Evolutionary conservation across 2,113 vertebrate species (phyloP), one percentile per base, ranked within the genome.

Genomic region (Rallus limicola): DNA sequence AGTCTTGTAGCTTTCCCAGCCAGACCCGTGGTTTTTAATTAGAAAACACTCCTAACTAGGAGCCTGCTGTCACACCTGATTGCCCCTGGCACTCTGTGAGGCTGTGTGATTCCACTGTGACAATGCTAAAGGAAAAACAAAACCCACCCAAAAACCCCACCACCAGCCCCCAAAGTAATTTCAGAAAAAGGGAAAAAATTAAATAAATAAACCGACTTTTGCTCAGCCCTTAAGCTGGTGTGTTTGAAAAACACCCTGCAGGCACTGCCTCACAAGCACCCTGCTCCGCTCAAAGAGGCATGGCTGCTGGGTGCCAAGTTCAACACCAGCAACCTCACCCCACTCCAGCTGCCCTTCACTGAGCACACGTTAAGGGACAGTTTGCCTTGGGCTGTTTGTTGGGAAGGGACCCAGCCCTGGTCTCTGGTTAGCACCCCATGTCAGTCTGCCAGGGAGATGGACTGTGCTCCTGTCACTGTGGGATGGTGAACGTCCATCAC

Each of bases 341-440:
- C 16, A 1, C 5, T 36, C 36, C 36, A 36, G 11, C 14, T 78
- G 83, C 53, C 94, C 79, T 69, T 76, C 48, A 24, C 75, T 60
- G 77, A 55, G 48, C 78, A 7, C 78, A 8, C 13, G 5, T 6
- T 58, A 13, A 55, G 69, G 92, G 92, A 38, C 68, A 10, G 56
- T 83, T 82, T 36, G 85, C 85, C 90, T 25, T 11, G 63, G 79
- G 76, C 21, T 90, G 2, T 25, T 10, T 10, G 1, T 24, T 56
- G 19, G 78, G 78, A 42, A 16, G 6, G 1, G 40, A 19, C 68
- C 52, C 82, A 64, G 74, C 84, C 69, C 34, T 74, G 36, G 62
- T 33, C 59, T 9, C 78, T 26, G 6, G 0, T 15, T 33, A 36
- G 60, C 2, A 31, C 63, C 53, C 0, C 0, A 46, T 17, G 5